phyloP scores from a whole-genome alignment of 35 echinoderm and acorn worm genomes.

The Heliocidaris tuberculata region DNA sequence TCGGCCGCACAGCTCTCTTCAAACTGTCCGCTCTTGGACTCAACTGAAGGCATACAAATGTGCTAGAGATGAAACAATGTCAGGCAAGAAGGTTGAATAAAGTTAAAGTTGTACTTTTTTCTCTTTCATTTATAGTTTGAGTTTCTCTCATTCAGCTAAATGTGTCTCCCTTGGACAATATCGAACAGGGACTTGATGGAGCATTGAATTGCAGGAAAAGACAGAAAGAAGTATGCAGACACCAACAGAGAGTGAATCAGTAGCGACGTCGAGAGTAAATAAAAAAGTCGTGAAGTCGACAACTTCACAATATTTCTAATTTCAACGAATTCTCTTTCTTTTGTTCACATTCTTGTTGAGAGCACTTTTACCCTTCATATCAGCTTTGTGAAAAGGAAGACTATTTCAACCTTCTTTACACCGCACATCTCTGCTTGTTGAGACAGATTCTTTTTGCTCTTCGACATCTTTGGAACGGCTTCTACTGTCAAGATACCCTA shows the following conservation, averaged over 20 bases:
- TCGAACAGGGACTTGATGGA: no score
- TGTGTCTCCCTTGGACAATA: no score
- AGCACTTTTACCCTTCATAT: no score
- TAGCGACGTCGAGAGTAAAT: neutral
- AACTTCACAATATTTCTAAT: neutral
- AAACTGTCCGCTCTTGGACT: neutral
- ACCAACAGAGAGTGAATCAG: no score
- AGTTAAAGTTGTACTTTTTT: neutral
- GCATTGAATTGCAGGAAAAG: no score
- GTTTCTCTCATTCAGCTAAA: no score
- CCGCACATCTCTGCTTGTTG: neutral
- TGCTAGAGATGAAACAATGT: neutral
- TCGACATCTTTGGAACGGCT: neutral
- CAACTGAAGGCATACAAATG: neutral
- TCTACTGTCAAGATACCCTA: neutral
- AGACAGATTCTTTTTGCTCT: neutral
- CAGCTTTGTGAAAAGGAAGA: neutral
- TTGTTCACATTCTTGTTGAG: no score
- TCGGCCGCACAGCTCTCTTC: neutral
- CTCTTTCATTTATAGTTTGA: neutral
- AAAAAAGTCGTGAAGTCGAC: neutral
- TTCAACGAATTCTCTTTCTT: neutral
- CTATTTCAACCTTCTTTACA: neutral
- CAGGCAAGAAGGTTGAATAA: no score
- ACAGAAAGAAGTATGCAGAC: no score